These are phyloP conservation scores for Conus ventricosus DNA, from an alignment of 1,140 invertebrate genomes.

Conservation along the genomic window DNA sequence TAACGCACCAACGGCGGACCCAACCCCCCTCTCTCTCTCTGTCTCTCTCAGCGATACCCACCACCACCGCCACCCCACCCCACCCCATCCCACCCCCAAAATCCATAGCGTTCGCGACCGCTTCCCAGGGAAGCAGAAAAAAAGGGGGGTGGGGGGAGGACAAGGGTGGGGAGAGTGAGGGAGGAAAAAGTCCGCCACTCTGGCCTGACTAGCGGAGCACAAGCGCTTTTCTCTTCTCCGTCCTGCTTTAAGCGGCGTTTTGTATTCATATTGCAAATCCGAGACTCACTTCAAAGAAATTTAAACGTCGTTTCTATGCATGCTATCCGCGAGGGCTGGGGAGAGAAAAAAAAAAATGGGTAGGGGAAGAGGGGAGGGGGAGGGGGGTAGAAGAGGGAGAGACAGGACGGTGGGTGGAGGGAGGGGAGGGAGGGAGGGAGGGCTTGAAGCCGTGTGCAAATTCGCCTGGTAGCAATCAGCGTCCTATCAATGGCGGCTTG, in stretches of 20 bases:
- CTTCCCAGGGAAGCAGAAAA: no score
- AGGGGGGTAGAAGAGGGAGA: background rate
- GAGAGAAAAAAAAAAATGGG: background rate
- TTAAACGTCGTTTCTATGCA: constrained; percentile 30
- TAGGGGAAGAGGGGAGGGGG: background rate
- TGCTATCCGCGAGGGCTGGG: background rate
- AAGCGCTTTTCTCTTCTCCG: background rate
- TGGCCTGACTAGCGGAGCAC: no score
- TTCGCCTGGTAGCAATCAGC: no score
- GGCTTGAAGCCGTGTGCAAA: background rate
- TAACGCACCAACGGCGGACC: no score
- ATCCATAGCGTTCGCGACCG: no score
- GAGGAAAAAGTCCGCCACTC: background rate
- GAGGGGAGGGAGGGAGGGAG: background rate
- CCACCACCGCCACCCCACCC: no score
- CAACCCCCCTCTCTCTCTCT: no score
- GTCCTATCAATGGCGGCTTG: background rate
- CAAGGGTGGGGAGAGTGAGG: background rate
- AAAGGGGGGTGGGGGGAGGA: background rate
- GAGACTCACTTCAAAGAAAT: constrained; percentile 27
- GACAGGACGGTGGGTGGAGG: background rate
- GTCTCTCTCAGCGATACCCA: no score
- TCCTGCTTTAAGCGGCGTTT: constrained; percentile 10
- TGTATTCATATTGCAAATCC: constrained; percentile 30
- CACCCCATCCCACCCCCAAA: no score